phyloP scores from a whole-genome alignment of 2,113 vertebrate species.

The Eurystomus gularis region DNA sequence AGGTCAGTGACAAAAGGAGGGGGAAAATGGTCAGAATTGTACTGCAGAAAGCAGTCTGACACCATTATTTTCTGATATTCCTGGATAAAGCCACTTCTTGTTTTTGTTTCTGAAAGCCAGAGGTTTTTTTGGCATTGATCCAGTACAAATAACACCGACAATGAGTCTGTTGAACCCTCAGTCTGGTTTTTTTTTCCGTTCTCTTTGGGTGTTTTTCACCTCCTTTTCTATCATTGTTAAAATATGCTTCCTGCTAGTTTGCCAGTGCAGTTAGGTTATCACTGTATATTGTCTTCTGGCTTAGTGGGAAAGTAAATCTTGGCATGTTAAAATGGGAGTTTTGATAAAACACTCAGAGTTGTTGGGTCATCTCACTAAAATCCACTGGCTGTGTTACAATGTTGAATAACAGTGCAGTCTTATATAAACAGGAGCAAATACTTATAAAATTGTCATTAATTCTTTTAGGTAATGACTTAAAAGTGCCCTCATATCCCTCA shows the following conservation, averaged over 20 bases:
- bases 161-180: not conserved
- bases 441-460: not conserved
- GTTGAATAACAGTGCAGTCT: not conserved
- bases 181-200: not conserved
- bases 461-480: not conserved
- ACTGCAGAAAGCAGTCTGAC: not conserved
- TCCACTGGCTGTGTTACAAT: not conserved
- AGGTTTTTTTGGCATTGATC: not conserved
- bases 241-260: not conserved
- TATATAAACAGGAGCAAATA: not conserved
- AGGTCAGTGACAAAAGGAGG: not conserved
- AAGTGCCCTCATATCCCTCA: not conserved
- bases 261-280: not conserved
- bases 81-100: not conserved
- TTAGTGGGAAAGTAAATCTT: conserved; percentile 1
- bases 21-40: not conserved
- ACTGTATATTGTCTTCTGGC: not conserved
- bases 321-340: not conserved
- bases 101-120: not conserved
- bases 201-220: not conserved
- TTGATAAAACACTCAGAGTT: not conserved
- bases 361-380: not conserved
- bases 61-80: not conserved
- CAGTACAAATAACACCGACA: not conserved
- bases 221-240: not conserved